phyloP scores from a whole-genome alignment of 2,888 invertebrate species.

The Xanthostigma xanthostigma region DNA sequence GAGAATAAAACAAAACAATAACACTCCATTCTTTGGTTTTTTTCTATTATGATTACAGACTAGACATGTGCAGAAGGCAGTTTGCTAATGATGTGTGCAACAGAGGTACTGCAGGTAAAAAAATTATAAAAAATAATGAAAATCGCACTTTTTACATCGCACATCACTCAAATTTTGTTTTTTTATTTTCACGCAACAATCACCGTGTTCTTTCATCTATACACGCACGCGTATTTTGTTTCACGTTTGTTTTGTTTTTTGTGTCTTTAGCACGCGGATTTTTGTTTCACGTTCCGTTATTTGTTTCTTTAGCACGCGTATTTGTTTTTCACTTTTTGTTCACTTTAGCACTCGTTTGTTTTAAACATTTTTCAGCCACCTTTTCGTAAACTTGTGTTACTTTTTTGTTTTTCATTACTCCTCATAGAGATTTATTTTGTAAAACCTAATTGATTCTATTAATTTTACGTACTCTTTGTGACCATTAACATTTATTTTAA shows the following conservation, averaged over 20 bases:
- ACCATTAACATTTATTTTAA: too few relatives aligned
- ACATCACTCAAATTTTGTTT: constrained; percentile 1
- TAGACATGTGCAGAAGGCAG: constrained; percentile 97
- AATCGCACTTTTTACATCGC: constrained; percentile 2
- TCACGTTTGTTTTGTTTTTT: not conserved
- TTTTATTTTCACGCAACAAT: constrained; percentile 4
- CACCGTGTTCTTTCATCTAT: not conserved
- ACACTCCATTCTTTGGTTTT: too few relatives aligned
- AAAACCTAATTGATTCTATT: constrained; percentile 5
- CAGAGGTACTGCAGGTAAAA: constrained; percentile 94
- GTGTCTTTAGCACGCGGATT: constrained; percentile 8
- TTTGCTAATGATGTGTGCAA: constrained; percentile 91
- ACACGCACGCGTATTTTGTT: constrained; percentile 1
- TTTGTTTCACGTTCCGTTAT: constrained; percentile 5
- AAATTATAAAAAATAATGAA: constrained; percentile 10
- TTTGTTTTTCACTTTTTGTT: not conserved
- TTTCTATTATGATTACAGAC: constrained; percentile 53
- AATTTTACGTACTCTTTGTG: too few relatives aligned
- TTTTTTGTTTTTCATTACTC: too few relatives aligned
- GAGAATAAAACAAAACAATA: constrained; percentile 23
- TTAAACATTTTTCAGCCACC: not conserved
- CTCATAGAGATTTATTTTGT: not conserved
- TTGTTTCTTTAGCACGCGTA: not conserved
- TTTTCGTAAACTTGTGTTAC: too few relatives aligned
- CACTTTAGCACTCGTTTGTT: constrained; percentile 2